Base-by-base conservation (phyloP, 2,888 invertebrate genomes). In the Xylota segnis region DNA sequence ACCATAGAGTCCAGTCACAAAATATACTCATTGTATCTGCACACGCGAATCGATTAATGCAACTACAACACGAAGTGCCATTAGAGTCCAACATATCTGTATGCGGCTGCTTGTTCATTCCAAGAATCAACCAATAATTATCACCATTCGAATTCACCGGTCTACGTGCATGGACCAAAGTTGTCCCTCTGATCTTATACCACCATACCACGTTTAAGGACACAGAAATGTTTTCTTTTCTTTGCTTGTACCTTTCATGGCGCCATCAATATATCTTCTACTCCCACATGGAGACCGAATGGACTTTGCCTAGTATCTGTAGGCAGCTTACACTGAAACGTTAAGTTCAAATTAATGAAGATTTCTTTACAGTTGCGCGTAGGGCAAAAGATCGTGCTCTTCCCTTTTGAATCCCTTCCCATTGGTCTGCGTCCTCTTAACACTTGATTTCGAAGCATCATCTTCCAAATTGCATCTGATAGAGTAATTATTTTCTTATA, bases 401-500 rank as follows among this genome's bases (percentile, higher is more conserved):
- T n/a, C n/a, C n/a, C n/a, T n/a, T n/a, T n/a, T n/a, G n/a, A n/a
- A n/a, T n/a, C n/a, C n/a, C n/a, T 40, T n/a, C 43, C 14, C 43
- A 43, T 43, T 43, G 14, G 14, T 5, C 14, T 6, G 6, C 43
- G 5, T 14, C 5, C 43, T 43, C 43, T 43, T 43, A 43, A 43
- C 43, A 43, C 43, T 43, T 43, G 14, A 14, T 43, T 43, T 43
- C 14, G 43, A 14, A 43, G 43, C 43, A 12, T 5, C 34, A 23
- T 54, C 5, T 5, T 47, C 23, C 10, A 6, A 59, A 34, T 16
- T 18, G 43, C 9, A 9, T 18, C n/a, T 70, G 76, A 83, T 83
- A 58, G 50, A 83, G 77, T 71, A 58, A 83, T 83, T 83, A 83
- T 83, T 83, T 71, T 59, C 56, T 52, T 52, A 47, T 58, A 77